These are phyloP conservation scores for Ormia ochracea DNA, from an alignment of 2,888 invertebrate genomes.

Conservation along the genomic window DNA sequence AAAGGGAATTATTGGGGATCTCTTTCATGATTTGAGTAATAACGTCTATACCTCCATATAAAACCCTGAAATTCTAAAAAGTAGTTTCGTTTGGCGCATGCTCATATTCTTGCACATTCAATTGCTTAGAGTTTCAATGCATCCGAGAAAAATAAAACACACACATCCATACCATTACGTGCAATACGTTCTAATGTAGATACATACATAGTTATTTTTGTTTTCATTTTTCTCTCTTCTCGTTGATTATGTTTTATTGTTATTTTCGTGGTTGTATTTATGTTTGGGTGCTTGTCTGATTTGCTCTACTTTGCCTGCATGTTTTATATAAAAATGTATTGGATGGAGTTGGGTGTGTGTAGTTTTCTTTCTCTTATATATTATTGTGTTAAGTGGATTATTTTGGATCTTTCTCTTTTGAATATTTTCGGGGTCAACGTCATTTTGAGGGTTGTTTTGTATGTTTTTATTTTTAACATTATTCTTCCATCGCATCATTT, in stretches of 20 bases:
- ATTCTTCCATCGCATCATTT: constrained; percentile 22
- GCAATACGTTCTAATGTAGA: neutral
- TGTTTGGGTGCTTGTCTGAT: constrained; percentile 21
- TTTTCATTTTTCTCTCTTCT: neutral
- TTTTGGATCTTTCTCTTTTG: constrained; percentile 56
- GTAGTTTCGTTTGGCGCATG: constrained; percentile 41
- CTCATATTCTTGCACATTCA: constrained; percentile 42
- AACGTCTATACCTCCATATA: neutral
- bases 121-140: constrained; percentile 8
- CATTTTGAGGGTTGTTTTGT: constrained; percentile 66
- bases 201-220: neutral
- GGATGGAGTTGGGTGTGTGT: neutral
- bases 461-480: constrained; percentile 24
- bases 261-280: constrained; percentile 37
- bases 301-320: neutral
- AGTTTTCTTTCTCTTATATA: no score
- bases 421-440: constrained; percentile 66
- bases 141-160: constrained; percentile 26
- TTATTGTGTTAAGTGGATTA: constrained; percentile 9
- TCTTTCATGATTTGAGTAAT: neutral
- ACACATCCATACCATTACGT: neutral
- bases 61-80: constrained; percentile 2
- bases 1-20: constrained; percentile 1
- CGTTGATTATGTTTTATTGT: constrained; percentile 36
- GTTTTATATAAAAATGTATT: neutral